These are phyloP conservation scores for Chaetodon auriga DNA, from an alignment of 2,113 vertebrate genomes.

Conservation along the genomic window DNA sequence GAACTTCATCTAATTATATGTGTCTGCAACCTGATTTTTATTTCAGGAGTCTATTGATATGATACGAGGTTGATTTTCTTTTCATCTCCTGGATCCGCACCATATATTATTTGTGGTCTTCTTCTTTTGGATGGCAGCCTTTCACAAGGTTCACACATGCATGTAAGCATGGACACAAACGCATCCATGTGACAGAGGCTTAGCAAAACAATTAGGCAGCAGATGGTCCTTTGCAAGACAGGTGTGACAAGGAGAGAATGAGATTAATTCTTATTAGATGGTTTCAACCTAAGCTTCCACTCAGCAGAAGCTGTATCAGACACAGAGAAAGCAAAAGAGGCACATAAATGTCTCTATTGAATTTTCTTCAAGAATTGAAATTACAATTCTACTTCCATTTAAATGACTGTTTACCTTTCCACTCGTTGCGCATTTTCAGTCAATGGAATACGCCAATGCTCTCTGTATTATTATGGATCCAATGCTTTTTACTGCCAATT, in stretches of 20 bases:
- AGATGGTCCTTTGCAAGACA: conserved; percentile 71
- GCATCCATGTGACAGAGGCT: conserved; percentile 61
- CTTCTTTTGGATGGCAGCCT: background rate
- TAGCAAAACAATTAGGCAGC: conserved; percentile 70
- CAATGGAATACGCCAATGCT: background rate
- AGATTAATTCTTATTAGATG: conserved; percentile 75
- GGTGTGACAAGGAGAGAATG: conserved; percentile 64
- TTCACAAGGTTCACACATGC: conserved; percentile 31
- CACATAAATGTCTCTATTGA: conserved; percentile 17
- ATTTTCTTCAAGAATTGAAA: conserved; percentile 31
- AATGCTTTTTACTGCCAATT: conserved; percentile 23
- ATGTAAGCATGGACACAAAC: conserved; percentile 35
- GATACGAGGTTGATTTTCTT: conserved; percentile 31
- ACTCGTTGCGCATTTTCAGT: conserved; percentile 15
- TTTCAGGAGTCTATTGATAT: conserved; percentile 31
- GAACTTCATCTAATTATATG: background rate
- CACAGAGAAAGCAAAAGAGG: background rate
- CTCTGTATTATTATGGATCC: conserved; percentile 34
- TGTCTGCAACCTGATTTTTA: background rate
- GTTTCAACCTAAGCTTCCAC: conserved; percentile 58
- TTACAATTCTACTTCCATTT: conserved; percentile 28
- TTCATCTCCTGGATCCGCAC: conserved; percentile 7
- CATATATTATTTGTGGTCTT: conserved; percentile 18
- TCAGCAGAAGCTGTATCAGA: conserved; percentile 29
- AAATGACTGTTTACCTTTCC: conserved; percentile 42